Conservation (phyloP, 2,888 invertebrate species). For the Fragum whitleyi region DNA sequence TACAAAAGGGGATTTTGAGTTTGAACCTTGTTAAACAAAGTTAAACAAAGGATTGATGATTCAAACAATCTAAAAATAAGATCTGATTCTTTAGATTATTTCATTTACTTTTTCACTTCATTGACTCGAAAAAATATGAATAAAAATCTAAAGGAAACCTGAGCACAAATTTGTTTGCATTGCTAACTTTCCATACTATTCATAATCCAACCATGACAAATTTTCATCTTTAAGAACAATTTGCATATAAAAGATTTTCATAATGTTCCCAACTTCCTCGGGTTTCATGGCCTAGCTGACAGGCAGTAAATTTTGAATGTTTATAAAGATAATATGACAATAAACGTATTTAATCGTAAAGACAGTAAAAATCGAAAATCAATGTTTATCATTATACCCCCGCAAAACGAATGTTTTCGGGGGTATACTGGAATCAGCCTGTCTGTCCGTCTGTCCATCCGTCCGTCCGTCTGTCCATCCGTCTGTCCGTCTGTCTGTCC, state of each 20-base stretch:
- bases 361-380: constrained; percentile 22
- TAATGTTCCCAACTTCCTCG: background rate
- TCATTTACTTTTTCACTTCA: too few relatives aligned
- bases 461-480: too few relatives aligned
- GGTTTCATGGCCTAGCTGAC: background rate
- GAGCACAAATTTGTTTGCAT: background rate
- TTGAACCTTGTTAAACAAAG: too few relatives aligned
- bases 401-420: too few relatives aligned
- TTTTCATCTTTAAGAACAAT: background rate
- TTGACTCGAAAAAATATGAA: too few relatives aligned
- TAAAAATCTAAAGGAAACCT: background rate
- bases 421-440: too few relatives aligned
- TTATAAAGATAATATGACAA: constrained; percentile 22
- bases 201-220: background rate
- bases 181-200: background rate
- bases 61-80: too few relatives aligned
- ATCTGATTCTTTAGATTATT: too few relatives aligned
- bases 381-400: constrained; percentile 1
- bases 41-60: too few relatives aligned
- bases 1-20: too few relatives aligned
- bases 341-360: constrained; percentile 3
- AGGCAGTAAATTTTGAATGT: constrained; percentile 20
- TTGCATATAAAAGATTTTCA: constrained; percentile 10
- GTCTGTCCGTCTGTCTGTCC: too few relatives aligned
- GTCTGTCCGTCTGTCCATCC: too few relatives aligned